Evolutionary conservation across 2,797 vertebrate genomes (phyloP).

Genomic region (Acanthiza pusilla): DNA sequence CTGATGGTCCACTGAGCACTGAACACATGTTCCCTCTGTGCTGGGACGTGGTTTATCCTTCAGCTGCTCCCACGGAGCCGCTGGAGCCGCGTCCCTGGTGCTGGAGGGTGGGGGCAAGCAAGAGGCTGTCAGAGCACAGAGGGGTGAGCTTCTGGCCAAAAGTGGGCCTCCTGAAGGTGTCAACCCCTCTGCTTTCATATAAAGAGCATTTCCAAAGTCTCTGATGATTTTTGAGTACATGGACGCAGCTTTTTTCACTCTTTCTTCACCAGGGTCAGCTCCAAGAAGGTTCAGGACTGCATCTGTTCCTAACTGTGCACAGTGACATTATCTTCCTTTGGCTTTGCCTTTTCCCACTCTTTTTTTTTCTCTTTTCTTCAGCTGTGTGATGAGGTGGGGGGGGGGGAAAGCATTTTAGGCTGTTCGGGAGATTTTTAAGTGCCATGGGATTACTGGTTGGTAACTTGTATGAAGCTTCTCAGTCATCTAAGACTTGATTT

Average conservation of each 20-base stretch:
- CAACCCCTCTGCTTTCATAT: not conserved
- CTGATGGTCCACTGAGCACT: not conserved
- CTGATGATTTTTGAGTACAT: not conserved
- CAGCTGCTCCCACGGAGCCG: not conserved
- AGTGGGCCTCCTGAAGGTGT: not conserved
- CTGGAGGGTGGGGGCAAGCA: not conserved
- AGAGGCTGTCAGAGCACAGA: not conserved
- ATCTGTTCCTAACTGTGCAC: not conserved
- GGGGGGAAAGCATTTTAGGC: rapidly evolving
- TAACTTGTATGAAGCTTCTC: not conserved
- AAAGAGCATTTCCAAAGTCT: not conserved
- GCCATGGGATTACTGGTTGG: not conserved
- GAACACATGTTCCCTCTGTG: not conserved
- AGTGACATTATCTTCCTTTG: not conserved
- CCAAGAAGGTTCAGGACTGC: too few species aligned
- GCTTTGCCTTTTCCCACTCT: not conserved
- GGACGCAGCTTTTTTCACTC: not conserved
- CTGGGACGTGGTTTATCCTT: not conserved
- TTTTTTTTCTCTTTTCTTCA: not conserved
- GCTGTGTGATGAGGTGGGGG: not conserved
- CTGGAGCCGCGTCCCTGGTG: not conserved
- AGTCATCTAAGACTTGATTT: not conserved
- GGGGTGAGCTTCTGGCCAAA: not conserved
- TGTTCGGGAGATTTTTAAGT: not conserved
- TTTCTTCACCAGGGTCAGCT: not conserved